Evolutionary conservation across 2,888 invertebrate genomes (phyloP), one percentile per base, ranked within the genome.

Genomic region (Phyllotreta cruciferae): DNA sequence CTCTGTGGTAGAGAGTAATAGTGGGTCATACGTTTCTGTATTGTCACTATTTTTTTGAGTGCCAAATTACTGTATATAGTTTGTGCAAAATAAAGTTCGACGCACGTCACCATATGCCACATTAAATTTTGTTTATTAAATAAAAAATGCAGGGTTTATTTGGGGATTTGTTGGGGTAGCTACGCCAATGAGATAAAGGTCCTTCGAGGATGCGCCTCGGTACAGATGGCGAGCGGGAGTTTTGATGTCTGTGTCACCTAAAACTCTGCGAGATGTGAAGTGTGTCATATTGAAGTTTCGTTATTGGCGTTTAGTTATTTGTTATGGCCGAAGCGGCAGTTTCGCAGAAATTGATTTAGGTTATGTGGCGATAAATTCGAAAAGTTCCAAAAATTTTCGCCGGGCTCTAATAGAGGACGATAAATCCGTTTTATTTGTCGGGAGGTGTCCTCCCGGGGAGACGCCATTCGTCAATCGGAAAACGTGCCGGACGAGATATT

Each of bases 211-310:
- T 66, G 57, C 57, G 62, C 58, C 58, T 45, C 47, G 56, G 63
- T 66, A 44, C 65, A 66, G 77, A 77, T 77, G 76, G 68, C 14
- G 52, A 60, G 42, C 36, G 8, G 52, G 77, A 77, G 76, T 74
- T 75, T 76, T 79, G 79, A 79, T 77, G 78, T 79, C 79, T 79
- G 75, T 76, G 78, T 79, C 79, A 77, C 76, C 73, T 72, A 75
- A 78, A 78, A 60, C 72, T 78, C 75, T n/a, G n/a, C 77, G 77
- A 72, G 74, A 75, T 75, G 73, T 73, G 71, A 74, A 74, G 76
- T 78, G 77, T 77, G 78, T 78, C 77, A 79, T 78, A 79, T 79
- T 78, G 78, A 76, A 79, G 77, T 79, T 79, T 77, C 75, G 74
- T 73, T 77, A 77, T 78, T 77, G 76, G 75, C 73, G 72, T 73